These are phyloP conservation scores for Neoascia interrupta DNA, from an alignment of 2,888 invertebrate species.

Conservation along the genomic window DNA sequence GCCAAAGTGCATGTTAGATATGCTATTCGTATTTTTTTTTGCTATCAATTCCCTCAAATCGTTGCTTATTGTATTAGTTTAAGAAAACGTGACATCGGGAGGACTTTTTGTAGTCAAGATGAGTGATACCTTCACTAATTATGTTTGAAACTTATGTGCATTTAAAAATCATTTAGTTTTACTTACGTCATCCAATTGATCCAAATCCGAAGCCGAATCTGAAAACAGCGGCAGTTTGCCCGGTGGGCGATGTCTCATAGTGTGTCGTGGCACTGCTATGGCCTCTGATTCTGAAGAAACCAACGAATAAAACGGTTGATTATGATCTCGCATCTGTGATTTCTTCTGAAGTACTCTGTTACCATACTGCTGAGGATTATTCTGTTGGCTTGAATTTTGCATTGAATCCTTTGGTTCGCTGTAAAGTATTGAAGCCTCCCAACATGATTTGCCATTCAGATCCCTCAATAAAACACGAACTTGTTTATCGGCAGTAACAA, in stretches of 20 bases:
- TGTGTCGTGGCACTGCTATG: conserved; percentile 82
- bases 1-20: too few species aligned
- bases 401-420: conserved; percentile 82
- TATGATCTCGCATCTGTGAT: conserved; percentile 51
- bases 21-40: too few species aligned
- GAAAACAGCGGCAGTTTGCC: conserved; percentile 89
- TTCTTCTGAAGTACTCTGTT: conserved; percentile 63
- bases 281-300: conserved; percentile 59
- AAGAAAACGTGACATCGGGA: too few species aligned
- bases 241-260: conserved; percentile 86
- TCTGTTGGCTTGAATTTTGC: conserved; percentile 60
- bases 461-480: conserved; percentile 93
- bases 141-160: too few species aligned
- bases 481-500: conserved; percentile 90
- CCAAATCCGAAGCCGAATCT: conserved; percentile 91
- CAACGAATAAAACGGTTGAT: conserved; percentile 74
- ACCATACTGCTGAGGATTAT: conserved; percentile 39
- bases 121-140: too few species aligned
- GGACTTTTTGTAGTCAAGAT: too few species aligned
- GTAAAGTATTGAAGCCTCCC: conserved; percentile 96
- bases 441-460: conserved; percentile 95
- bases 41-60: too few species aligned
- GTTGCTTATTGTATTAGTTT: too few species aligned
- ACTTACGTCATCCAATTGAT: conserved; percentile 94
- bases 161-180: too few species aligned